Conservation (phyloP, 2,113 vertebrate genomes). For the Pimephales promelas region DNA sequence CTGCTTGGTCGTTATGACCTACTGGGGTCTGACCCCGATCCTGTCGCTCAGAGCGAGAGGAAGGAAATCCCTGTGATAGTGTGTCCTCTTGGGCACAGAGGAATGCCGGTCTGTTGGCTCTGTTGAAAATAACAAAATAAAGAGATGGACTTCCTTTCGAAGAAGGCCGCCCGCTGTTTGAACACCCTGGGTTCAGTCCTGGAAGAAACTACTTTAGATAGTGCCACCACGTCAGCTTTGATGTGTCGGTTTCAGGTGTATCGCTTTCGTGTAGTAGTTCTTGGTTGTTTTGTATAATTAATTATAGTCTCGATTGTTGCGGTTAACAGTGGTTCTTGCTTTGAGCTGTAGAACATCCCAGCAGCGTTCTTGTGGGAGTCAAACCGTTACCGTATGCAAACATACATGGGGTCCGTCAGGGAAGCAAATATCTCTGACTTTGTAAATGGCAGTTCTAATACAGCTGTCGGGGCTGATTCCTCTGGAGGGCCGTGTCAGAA, state of each 20-base stretch:
- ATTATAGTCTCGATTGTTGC: not conserved
- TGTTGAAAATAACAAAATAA: conserved; percentile 50
- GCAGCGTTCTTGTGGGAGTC: not conserved
- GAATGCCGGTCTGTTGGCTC: conserved; percentile 56
- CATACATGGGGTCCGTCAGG: not conserved
- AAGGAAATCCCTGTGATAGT: conserved; percentile 60
- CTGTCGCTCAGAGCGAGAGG: conserved; percentile 46
- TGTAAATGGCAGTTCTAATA: conserved; percentile 18
- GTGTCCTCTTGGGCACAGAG: conserved; percentile 58
- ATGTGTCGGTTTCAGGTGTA: not conserved
- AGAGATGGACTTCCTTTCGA: conserved; percentile 37
- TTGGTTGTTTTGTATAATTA: not conserved
- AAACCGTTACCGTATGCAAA: not conserved
- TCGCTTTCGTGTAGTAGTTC: not conserved
- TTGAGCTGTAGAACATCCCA: conserved; percentile 1
- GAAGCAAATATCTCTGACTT: conserved; percentile 35
- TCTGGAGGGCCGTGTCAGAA: not conserved
- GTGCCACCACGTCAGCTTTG: not conserved
- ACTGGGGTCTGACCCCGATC: conserved; percentile 30
- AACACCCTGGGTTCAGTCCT: not conserved
- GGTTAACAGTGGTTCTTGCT: not conserved
- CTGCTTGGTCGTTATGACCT: conserved; percentile 26
- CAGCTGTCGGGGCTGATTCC: conserved; percentile 8
- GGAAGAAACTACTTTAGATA: conserved; percentile 3
- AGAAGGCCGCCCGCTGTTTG: conserved; percentile 21